Conservation (phyloP, 2,113 vertebrate genomes). For the Phaethornis superciliosus region DNA sequence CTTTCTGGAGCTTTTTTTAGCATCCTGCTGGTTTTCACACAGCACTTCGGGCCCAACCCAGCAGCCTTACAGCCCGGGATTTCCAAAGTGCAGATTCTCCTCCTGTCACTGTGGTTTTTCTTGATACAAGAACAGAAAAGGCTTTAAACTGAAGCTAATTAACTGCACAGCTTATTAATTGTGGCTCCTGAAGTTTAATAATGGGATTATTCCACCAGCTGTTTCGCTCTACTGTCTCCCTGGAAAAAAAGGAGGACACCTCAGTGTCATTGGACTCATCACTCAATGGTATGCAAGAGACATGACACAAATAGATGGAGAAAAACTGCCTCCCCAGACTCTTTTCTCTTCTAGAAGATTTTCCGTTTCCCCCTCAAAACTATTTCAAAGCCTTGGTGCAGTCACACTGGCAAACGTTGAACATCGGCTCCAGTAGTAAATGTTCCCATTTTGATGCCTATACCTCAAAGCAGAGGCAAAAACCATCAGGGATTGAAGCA, state of each 20-base stretch:
- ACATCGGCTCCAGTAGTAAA: too few relatives aligned
- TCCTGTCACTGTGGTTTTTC: too few relatives aligned
- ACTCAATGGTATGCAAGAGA: background rate
- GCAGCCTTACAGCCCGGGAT: background rate
- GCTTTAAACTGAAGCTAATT: background rate
- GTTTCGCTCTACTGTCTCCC: background rate
- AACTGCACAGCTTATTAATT: background rate
- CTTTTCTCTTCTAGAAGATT: background rate
- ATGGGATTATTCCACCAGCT: background rate
- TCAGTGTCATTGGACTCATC: background rate
- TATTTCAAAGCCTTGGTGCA: background rate
- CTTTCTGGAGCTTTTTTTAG: constrained; percentile 51
- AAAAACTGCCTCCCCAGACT: background rate
- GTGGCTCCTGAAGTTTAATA: background rate
- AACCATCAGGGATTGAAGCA: background rate
- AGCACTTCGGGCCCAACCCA: background rate
- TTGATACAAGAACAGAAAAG: background rate
- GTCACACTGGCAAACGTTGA: background rate
- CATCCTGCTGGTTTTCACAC: background rate
- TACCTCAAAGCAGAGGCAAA: background rate
- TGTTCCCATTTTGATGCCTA: background rate
- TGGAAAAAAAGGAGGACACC: background rate
- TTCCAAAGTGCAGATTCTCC: background rate
- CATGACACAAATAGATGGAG: background rate
- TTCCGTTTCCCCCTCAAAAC: background rate